A percentile compares a stretch with the other conserved stretches of the same genome.
Evolutionary conservation across 2,888 invertebrate genomes (phyloP).

Genomic region (Heliconius hortense): DNA sequence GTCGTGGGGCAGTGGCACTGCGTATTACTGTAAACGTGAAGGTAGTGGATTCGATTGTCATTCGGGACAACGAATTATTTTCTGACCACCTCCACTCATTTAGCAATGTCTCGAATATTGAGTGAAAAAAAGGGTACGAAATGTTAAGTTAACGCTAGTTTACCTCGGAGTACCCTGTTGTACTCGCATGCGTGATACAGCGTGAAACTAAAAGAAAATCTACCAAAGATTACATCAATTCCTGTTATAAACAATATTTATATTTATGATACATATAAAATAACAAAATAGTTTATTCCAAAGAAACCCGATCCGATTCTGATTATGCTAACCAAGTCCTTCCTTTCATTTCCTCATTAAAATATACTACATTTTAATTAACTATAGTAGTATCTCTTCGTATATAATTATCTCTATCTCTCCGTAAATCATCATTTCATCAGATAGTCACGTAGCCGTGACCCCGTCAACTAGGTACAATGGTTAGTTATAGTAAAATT

Average conservation of each 20-base stretch:
- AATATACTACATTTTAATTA: constrained; percentile 37
- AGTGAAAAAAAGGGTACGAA: no score
- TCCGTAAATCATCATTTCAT: constrained; percentile 39
- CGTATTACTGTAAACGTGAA: no score
- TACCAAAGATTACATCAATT: neutral
- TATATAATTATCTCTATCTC: constrained; percentile 37
- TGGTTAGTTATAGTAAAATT: constrained; percentile 23
- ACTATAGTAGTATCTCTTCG: neutral
- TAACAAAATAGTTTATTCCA: neutral
- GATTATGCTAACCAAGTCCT: constrained; percentile 35
- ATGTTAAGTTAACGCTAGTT: neutral
- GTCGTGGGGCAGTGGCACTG: no score
- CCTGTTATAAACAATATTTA: neutral
- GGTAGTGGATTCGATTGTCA: no score
- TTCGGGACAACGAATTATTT: no score
- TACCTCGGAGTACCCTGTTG: neutral
- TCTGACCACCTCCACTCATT: no score
- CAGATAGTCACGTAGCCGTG: constrained; percentile 39
- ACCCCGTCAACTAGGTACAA: constrained; percentile 34
- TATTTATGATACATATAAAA: neutral
- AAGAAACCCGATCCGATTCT: constrained; percentile 7
- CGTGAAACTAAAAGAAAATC: neutral
- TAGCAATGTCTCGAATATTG: no score
- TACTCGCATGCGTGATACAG: neutral
- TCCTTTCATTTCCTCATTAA: constrained; percentile 19